A percentile compares a stretch with the other conserved stretches of the same genome.
Conservation (phyloP, 1,140 invertebrate species). For the Dolichoris vasculosae region DNA sequence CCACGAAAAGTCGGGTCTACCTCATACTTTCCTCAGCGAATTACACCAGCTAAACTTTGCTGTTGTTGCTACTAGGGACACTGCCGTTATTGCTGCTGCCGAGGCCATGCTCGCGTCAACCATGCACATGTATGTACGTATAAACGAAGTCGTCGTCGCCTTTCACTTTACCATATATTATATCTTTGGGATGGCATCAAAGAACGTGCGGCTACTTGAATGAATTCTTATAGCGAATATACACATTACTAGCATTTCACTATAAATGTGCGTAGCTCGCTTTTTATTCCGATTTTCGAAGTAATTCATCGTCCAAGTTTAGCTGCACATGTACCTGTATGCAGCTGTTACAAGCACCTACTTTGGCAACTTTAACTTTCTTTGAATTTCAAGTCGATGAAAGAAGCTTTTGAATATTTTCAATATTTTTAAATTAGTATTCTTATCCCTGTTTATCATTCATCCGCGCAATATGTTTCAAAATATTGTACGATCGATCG, state of each 20-base stretch:
- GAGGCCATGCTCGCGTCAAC: slow-evolving; percentile 17
- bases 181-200: slow-evolving; percentile 35
- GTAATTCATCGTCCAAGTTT: too few species aligned
- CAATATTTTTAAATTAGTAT: too few species aligned
- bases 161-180: slow-evolving; percentile 70
- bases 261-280: not conserved
- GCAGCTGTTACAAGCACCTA: too few species aligned
- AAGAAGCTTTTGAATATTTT: too few species aligned
- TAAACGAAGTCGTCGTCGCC: slow-evolving; percentile 58
- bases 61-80: too few species aligned
- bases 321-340: too few species aligned
- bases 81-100: not conserved
- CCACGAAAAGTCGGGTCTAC: not conserved
- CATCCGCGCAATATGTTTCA: too few species aligned
- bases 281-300: not conserved
- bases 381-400: too few species aligned
- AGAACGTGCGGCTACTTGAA: not conserved
- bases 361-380: too few species aligned
- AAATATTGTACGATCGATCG: too few species aligned
- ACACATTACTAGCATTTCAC: not conserved
- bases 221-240: slow-evolving; percentile 64
- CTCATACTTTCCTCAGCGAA: slow-evolving; percentile 12
- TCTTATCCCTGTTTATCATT: too few species aligned
- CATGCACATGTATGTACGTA: slow-evolving; percentile 17
- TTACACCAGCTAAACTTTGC: slow-evolving; percentile 32